These are phyloP conservation scores for Tachyglossus aculeatus DNA, from an alignment of 2,797 vertebrate species.

Conservation along the genomic window DNA sequence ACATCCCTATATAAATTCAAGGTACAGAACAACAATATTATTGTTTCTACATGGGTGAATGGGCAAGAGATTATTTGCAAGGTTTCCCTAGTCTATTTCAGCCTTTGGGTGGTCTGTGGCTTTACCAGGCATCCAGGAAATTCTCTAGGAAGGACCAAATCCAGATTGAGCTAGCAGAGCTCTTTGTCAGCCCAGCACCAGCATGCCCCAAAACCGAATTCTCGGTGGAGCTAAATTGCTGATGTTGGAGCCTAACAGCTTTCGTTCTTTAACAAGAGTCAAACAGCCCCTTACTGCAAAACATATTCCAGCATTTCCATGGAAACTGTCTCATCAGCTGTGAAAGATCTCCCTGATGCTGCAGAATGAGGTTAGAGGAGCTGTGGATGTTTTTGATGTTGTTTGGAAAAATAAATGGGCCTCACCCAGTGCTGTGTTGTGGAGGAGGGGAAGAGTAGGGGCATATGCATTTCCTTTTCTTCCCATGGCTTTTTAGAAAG, in stretches of 20 bases:
- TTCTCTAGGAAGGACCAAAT: no score
- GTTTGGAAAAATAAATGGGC: background rate
- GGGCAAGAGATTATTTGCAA: no score
- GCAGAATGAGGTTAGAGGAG: background rate
- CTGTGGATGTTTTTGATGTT: conserved; percentile 5
- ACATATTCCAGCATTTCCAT: conserved; percentile 39
- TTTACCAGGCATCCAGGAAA: no score
- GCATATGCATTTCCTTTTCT: no score
- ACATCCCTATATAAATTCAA: no score
- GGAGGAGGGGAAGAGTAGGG: no score
- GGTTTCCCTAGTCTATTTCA: no score
- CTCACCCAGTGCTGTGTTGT: background rate
- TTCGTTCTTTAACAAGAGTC: background rate
- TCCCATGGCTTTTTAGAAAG: background rate
- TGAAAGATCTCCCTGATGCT: background rate
- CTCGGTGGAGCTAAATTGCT: no score
- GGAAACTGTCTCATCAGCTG: conserved; percentile 37
- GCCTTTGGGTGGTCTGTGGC: no score
- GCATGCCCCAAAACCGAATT: background rate
- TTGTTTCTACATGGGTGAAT: no score
- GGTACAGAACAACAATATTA: no score
- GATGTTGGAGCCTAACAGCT: background rate
- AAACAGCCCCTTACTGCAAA: conserved; percentile 29
- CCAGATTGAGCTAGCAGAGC: background rate
- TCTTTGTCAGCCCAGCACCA: background rate